Evolutionary conservation across 2,888 invertebrate species (phyloP), one percentile per base, ranked within the genome.

Genomic region (Macaria notata): DNA sequence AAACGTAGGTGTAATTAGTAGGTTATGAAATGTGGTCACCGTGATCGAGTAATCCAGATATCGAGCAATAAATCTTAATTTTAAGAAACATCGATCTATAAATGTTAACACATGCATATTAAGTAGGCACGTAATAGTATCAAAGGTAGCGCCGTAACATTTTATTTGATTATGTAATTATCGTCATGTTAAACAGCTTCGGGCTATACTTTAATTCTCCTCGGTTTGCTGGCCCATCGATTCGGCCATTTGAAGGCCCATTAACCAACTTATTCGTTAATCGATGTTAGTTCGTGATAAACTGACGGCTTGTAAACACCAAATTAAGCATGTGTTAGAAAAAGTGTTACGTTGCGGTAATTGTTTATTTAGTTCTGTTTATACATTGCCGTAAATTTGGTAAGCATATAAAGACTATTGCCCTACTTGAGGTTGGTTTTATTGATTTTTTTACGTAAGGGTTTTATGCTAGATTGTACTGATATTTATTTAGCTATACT

Each of bases 231-330:
- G 57, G 57, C 51, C 59, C 60, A 49, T 50, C 41, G 56, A 53
- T 53, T 50, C 54, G 59, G 64, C 62, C 64, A 72, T 73, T 71
- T 58, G 58, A 58, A 69, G 41, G 54, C 49, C 63, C 66, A 71
- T 77, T 75, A 73, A 75, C 71, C 69, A 68, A 75, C 65, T 59
- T 51, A 70, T 72, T 71, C 54, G 65, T 66, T 73, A 70, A 67
- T 70, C 62, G 62, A 67, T 63, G 63, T 43, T 65, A 62, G 49
- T 55, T 56, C 46, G 59, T 66, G 58, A 60, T 66, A 71, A 61
- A 62, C 61, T 52, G 54, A 58, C 59, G 59, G 60, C 62, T 65
- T 68, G 63, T 64, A 64, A 66, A 64, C 64, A 66, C 59, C 57
- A 58, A 60, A 60, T 64, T 61, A 66, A 55, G 57, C 60, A 57